A percentile compares a stretch with the other conserved stretches of the same genome.
phyloP scores from a whole-genome alignment of 2,888 invertebrate genomes.

The Tenodera sinensis region DNA sequence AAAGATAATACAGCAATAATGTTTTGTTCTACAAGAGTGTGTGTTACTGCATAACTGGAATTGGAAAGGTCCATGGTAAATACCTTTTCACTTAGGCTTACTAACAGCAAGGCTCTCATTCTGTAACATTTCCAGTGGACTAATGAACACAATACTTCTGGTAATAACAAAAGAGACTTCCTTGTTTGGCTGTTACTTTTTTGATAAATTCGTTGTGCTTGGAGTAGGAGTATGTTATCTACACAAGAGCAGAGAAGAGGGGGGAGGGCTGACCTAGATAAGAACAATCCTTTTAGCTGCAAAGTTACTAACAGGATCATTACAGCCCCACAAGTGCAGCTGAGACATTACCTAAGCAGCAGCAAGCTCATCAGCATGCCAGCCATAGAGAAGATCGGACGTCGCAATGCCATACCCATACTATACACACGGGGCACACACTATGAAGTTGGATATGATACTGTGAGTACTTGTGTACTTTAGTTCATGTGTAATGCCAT shows the following conservation, averaged over 20 bases:
- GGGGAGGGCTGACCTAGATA: not conserved
- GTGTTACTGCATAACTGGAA: too few species aligned
- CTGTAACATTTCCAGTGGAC: too few species aligned
- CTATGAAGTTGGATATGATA: constrained; percentile 82
- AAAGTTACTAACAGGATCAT: not conserved
- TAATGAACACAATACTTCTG: too few species aligned
- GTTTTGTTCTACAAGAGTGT: too few species aligned
- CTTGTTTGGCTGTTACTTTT: not conserved
- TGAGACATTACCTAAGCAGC: not conserved
- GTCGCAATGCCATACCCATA: constrained; percentile 69
- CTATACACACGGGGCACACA: constrained; percentile 74
- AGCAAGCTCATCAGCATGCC: constrained; percentile 30
- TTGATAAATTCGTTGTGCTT: not conserved
- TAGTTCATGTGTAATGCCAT: too few species aligned
- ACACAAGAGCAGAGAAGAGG: not conserved
- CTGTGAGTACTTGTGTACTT: constrained; percentile 57
- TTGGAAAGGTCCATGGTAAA: too few species aligned
- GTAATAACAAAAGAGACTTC: not conserved
- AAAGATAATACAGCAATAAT: too few species aligned
- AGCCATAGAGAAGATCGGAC: constrained; percentile 42
- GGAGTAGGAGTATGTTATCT: not conserved
- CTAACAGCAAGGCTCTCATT: too few species aligned
- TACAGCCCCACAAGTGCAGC: not conserved
- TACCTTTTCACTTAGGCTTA: too few species aligned
- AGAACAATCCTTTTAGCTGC: not conserved